Conservation (phyloP, 2,113 vertebrate genomes). For the Burhinus bistriatus region DNA sequence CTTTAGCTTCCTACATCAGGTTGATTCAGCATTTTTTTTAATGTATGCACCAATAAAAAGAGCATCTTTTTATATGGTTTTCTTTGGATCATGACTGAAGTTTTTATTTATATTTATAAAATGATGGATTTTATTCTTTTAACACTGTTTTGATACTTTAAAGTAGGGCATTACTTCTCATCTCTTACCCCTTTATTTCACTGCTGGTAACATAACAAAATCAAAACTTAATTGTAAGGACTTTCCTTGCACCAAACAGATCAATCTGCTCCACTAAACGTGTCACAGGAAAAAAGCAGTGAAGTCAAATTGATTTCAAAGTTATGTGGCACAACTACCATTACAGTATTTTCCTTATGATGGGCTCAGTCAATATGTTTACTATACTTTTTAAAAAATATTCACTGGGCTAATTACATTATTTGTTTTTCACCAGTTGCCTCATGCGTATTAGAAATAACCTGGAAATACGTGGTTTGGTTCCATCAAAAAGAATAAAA, state of each 20-base stretch:
- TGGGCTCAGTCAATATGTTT: slow-evolving; percentile 42
- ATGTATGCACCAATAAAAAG: neutral
- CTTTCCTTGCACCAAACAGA: slow-evolving; percentile 67
- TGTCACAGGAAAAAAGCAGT: slow-evolving; percentile 67
- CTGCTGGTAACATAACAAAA: slow-evolving; percentile 61
- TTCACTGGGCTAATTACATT: neutral
- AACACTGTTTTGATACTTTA: neutral
- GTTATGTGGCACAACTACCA: slow-evolving; percentile 30
- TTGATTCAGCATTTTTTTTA: neutral
- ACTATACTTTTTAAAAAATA: slow-evolving; percentile 46
- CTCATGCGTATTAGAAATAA: slow-evolving; percentile 14
- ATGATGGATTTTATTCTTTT: neutral
- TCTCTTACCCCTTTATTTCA: slow-evolving; percentile 2
- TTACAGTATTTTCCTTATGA: slow-evolving; percentile 45
- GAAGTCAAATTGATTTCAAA: slow-evolving; percentile 70
- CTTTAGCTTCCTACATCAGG: neutral
- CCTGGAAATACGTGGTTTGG: neutral
- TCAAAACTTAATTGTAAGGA: slow-evolving; percentile 67
- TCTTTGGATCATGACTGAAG: neutral
- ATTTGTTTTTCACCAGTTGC: slow-evolving; percentile 37
- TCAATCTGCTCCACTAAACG: slow-evolving; percentile 72
- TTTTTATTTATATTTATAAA: neutral
- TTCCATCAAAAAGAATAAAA: neutral
- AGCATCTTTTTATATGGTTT: neutral
- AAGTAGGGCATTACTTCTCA: neutral